Conservation (phyloP, 2,888 invertebrate species). For the Oithona nana region DNA sequence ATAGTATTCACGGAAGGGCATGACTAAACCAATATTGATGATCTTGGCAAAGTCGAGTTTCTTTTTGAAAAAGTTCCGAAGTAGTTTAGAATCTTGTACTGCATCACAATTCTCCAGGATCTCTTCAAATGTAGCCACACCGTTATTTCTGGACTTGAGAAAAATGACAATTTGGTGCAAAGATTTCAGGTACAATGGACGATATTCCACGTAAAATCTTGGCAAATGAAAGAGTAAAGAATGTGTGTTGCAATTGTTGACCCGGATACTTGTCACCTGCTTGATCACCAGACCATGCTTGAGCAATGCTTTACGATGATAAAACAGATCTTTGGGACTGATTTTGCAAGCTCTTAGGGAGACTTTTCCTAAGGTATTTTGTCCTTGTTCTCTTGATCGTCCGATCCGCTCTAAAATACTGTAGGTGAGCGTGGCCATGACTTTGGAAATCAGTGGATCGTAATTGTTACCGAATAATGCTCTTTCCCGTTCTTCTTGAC, state of each 20-base stretch:
- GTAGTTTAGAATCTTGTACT: conserved; percentile 14
- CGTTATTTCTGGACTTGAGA: conserved; percentile 36
- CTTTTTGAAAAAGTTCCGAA: conserved; percentile 35
- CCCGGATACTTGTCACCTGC: conserved; percentile 32
- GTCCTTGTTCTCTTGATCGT: conserved; percentile 42
- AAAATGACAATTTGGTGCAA: conserved; percentile 37
- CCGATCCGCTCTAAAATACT: conserved; percentile 47
- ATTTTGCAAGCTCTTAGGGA: conserved; percentile 31
- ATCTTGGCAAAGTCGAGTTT: conserved; percentile 33
- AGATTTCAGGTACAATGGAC: conserved; percentile 35
- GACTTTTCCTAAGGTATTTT: conserved; percentile 42
- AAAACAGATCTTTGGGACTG: conserved; percentile 37
- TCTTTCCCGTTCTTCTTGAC: not conserved
- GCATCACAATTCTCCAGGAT: conserved; percentile 32
- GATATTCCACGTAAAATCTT: conserved; percentile 35
- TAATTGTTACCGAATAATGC: not conserved
- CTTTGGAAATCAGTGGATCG: conserved; percentile 22
- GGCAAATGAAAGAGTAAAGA: conserved; percentile 35
- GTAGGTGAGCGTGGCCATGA: conserved; percentile 38
- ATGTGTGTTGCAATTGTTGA: conserved; percentile 3
- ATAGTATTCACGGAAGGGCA: conserved; percentile 37
- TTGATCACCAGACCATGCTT: conserved; percentile 39
- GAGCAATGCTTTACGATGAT: conserved; percentile 41
- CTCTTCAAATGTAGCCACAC: conserved; percentile 34
- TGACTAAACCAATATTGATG: conserved; percentile 32